phyloP scores from a whole-genome alignment of 2,113 vertebrate species.

The Balaenoptera acutorostrata region DNA sequence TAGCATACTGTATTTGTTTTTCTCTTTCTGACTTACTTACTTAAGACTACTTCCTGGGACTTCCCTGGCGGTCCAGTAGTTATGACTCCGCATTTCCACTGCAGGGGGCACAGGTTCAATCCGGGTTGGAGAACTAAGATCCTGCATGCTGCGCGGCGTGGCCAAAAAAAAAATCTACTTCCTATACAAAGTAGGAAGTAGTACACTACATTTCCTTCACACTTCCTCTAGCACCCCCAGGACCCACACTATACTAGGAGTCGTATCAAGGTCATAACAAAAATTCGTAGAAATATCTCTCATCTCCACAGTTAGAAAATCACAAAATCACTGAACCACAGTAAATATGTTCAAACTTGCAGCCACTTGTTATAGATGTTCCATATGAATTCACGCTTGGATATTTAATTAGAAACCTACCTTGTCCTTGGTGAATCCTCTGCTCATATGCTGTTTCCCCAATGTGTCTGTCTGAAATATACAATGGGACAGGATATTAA shows the following conservation, averaged over 20 bases:
- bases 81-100: no score
- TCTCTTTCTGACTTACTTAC: no score
- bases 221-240: not conserved
- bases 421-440: constrained; percentile 91
- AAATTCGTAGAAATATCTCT: constrained; percentile 37
- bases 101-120: no score
- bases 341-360: not conserved
- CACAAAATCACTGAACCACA: not conserved
- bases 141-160: no score
- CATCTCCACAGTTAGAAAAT: not conserved
- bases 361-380: not conserved
- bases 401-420: constrained; percentile 68
- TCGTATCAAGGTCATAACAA: not conserved
- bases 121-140: no score
- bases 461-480: constrained; percentile 81
- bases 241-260: not conserved
- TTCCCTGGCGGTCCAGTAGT: no score
- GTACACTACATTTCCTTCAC: not conserved
- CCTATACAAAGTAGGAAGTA: not conserved
- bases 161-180: not conserved
- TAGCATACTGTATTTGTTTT: no score
- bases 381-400: not conserved
- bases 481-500: constrained; percentile 20
- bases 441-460: constrained; percentile 76
- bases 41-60: not conserved